Conservation (phyloP, 2,888 invertebrate genomes). For the Zonitis immaculata region DNA sequence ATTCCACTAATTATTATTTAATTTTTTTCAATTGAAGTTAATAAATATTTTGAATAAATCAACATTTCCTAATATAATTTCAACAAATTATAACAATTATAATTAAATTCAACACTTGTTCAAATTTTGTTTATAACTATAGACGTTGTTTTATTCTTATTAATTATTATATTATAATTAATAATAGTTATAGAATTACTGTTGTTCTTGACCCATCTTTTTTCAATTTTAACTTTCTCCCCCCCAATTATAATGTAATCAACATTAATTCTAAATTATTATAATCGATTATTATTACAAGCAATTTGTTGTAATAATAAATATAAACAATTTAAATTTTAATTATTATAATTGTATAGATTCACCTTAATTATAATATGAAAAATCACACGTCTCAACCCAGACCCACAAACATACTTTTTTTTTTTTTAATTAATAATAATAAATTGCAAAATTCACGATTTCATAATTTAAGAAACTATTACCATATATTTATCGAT, state of each 20-base stretch:
- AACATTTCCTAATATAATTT: neutral
- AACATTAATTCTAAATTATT: conserved; percentile 4
- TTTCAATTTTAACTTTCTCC: neutral
- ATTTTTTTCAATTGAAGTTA: neutral
- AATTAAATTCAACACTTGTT: no score
- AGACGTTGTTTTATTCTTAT: no score
- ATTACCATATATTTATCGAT: neutral
- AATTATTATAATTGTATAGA: neutral
- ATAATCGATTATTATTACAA: neutral
- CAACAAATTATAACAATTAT: no score
- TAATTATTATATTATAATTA: no score
- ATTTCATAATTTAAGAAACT: neutral
- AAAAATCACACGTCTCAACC: neutral
- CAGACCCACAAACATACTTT: conserved; percentile 14
- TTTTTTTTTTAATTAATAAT: neutral
- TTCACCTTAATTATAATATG: neutral
- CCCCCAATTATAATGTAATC: conserved; percentile 4
- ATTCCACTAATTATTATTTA: neutral
- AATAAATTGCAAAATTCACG: neutral
- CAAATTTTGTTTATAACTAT: no score
- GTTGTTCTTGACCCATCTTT: neutral
- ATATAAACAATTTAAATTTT: neutral
- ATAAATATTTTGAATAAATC: no score
- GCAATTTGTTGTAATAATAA: neutral
- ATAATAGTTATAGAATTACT: neutral